These are phyloP conservation scores for Poecilia latipinna DNA, from an alignment of 2,113 vertebrate species.

Conservation along the genomic window DNA sequence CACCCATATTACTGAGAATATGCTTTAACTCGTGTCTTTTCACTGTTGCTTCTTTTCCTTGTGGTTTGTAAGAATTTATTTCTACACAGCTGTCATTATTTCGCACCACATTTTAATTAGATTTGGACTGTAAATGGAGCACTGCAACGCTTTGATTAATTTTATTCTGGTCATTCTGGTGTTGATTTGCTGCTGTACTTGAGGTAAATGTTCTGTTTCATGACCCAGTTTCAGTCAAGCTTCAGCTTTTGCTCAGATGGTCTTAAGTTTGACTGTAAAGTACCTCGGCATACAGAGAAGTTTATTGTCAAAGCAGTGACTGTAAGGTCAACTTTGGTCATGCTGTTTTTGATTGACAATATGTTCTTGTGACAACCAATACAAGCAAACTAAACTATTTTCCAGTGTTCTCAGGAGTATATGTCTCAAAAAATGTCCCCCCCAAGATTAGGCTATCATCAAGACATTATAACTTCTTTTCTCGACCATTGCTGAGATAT, in stretches of 20 bases:
- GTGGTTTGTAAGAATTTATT: neutral
- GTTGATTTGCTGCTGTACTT: neutral
- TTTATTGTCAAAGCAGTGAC: neutral
- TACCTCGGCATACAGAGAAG: neutral
- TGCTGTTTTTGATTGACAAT: no score
- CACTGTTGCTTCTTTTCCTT: neutral
- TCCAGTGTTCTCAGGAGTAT: no score
- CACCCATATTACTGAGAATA: no score
- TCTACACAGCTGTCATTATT: no score
- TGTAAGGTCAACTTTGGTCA: neutral
- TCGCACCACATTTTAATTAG: neutral
- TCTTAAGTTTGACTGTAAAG: neutral
- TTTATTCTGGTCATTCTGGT: neutral
- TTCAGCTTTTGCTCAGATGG: neutral
- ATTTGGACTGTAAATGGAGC: neutral
- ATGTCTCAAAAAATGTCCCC: no score
- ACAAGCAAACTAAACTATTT: no score
- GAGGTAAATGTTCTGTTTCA: neutral
- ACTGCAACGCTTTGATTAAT: neutral
- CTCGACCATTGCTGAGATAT: no score
- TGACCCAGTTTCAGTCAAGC: neutral
- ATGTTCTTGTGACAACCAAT: no score
- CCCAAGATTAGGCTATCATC: no score
- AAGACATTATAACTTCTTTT: no score
- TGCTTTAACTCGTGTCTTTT: no score